These are phyloP conservation scores for Eilema caniola DNA, from an alignment of 2,888 invertebrate genomes.

Conservation along the genomic window DNA sequence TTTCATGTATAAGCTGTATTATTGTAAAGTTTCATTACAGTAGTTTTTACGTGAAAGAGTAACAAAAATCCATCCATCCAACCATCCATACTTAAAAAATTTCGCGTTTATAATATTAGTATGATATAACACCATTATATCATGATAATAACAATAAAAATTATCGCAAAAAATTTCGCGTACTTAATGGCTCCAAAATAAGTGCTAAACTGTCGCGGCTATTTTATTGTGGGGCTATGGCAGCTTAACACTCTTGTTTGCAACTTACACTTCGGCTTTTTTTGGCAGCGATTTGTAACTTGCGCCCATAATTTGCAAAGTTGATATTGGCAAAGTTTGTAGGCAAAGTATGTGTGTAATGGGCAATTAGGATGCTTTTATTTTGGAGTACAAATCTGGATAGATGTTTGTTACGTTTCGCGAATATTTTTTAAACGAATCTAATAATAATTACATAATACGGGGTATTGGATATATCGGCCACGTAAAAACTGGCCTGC, in stretches of 20 bases:
- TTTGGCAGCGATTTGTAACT: slow-evolving; percentile 73
- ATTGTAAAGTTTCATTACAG: no score
- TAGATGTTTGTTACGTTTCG: slow-evolving; percentile 11
- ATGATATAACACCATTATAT: no score
- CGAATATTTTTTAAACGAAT: not conserved
- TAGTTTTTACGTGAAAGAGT: no score
- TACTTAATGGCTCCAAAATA: slow-evolving; percentile 53
- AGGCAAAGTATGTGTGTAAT: slow-evolving; percentile 33
- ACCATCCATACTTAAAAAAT: no score
- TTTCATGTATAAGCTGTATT: no score
- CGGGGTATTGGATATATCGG: no score
- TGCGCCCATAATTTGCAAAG: slow-evolving; percentile 61
- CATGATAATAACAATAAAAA: no score
- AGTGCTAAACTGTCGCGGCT: slow-evolving; percentile 71
- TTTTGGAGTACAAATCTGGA: slow-evolving; percentile 20
- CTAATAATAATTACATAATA: no score
- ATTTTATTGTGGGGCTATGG: slow-evolving; percentile 73
- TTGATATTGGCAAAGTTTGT: slow-evolving; percentile 75
- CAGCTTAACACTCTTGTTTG: slow-evolving; percentile 76
- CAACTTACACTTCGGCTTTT: slow-evolving; percentile 69
- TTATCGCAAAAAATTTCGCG: slow-evolving; percentile 25
- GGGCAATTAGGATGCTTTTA: slow-evolving; percentile 31
- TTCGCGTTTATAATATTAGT: no score
- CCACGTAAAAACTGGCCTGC: no score
- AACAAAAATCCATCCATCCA: no score